Evolutionary conservation across 37 sponge, comb jelly and placozoan genomes (phyloP).

Genomic region (Amphimedon queenslandica): DNA sequence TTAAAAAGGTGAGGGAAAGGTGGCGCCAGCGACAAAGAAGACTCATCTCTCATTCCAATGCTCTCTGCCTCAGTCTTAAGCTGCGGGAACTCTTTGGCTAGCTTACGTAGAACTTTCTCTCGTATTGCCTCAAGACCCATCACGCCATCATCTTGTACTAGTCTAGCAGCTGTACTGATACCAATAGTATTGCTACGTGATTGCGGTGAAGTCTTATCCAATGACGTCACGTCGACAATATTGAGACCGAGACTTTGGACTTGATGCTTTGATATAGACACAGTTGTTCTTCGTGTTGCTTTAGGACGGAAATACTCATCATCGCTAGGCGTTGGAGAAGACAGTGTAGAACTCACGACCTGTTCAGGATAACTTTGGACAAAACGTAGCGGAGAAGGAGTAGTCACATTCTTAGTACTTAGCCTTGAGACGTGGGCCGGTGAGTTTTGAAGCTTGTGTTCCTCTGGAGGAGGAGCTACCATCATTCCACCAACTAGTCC

Average conservation of each 20-base stretch:
- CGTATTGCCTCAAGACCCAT: slow-evolving; percentile 4
- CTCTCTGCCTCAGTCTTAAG: background rate
- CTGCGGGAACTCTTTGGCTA: background rate
- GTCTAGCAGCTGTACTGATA: background rate
- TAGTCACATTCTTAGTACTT: background rate
- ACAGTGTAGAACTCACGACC: too few relatives aligned
- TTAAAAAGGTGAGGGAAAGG: background rate
- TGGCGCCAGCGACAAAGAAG: background rate
- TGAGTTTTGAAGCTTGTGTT: background rate
- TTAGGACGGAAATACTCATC: slow-evolving; percentile 33
- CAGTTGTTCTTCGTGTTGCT: slow-evolving; percentile 31
- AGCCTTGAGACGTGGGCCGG: background rate
- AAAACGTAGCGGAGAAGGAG: background rate
- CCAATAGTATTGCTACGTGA: background rate
- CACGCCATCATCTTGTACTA: background rate
- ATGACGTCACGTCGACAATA: slow-evolving; percentile 3
- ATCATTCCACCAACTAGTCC: slow-evolving; percentile 8
- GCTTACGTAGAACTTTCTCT: background rate
- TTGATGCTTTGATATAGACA: slow-evolving; percentile 38
- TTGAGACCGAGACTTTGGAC: slow-evolving; percentile 30
- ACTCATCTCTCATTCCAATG: background rate
- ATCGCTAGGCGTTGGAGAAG: background rate
- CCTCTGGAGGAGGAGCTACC: slow-evolving; percentile 48
- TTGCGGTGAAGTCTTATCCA: background rate
- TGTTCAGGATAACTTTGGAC: background rate